phyloP scores from a whole-genome alignment of 2,113 vertebrate species.

The Bambusicola thoracicus region DNA sequence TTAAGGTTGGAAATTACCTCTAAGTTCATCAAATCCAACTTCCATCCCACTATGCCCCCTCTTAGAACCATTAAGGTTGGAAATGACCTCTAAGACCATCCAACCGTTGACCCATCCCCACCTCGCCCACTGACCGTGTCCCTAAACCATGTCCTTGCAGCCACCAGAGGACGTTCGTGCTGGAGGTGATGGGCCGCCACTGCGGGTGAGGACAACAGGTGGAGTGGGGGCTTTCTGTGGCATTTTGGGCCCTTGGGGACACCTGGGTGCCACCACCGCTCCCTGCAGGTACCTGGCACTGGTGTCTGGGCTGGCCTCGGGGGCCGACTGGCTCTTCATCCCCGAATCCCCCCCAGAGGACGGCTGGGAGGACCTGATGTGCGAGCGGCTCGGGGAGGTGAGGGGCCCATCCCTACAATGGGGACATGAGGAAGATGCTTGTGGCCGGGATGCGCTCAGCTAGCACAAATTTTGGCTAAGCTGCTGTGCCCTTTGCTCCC shows the following conservation, averaged over 20 bases:
- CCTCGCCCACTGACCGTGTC: neutral
- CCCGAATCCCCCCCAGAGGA: constrained; percentile 90
- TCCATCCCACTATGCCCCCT: too few relatives aligned
- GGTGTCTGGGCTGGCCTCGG: constrained; percentile 92
- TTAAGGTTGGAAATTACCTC: too few relatives aligned
- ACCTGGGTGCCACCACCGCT: rapidly evolving
- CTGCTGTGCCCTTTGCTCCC: rapidly evolving
- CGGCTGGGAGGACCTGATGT: constrained; percentile 93
- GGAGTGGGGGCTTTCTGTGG: neutral
- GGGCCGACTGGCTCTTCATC: constrained; percentile 96
- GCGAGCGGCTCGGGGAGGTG: constrained; percentile 86
- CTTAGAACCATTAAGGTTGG: too few relatives aligned
- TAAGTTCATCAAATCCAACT: too few relatives aligned
- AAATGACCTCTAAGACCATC: neutral
- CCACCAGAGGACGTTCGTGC: constrained; percentile 94
- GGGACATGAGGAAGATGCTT: neutral
- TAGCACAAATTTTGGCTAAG: rapidly evolving
- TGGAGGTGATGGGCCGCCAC: constrained; percentile 97
- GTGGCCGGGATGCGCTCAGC: rapidly evolving
- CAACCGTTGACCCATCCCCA: too few relatives aligned
- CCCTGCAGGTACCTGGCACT: constrained; percentile 83
- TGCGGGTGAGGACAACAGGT: constrained; percentile 86
- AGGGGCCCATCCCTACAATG: neutral
- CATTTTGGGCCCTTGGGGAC: rapidly evolving
- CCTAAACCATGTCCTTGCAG: constrained; percentile 67